These are phyloP conservation scores for Furcula furcula DNA, from an alignment of 2,888 invertebrate species.

Conservation along the genomic window DNA sequence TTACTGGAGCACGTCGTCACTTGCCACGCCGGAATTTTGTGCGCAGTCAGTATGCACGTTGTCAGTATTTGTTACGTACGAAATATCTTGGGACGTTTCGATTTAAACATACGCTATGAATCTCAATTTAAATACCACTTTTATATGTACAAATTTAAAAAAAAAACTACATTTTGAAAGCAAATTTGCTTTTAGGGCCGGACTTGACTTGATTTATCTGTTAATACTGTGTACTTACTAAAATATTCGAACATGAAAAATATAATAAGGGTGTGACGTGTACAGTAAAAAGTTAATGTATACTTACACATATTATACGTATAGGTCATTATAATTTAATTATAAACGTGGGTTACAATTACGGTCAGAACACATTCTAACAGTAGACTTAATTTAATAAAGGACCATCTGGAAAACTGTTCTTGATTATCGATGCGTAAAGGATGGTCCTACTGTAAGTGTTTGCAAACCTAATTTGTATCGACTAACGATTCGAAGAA, in stretches of 20 bases:
- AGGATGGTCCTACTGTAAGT: slow-evolving; percentile 29
- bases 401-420: slow-evolving; percentile 4
- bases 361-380: neutral
- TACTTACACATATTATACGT: too few species aligned
- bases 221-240: slow-evolving; percentile 1
- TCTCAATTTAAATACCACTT: slow-evolving; percentile 24
- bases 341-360: too few species aligned
- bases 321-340: too few species aligned
- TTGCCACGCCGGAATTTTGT: slow-evolving; percentile 36
- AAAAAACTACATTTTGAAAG: too few species aligned
- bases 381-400: neutral
- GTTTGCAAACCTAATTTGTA: slow-evolving; percentile 39
- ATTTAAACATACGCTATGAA: slow-evolving; percentile 14
- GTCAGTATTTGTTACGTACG: slow-evolving; percentile 32
- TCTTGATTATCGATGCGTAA: slow-evolving; percentile 10
- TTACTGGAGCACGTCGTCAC: slow-evolving; percentile 44
- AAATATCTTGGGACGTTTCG: slow-evolving; percentile 22
- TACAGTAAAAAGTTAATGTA: too few species aligned
- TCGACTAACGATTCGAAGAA: slow-evolving; percentile 36
- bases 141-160: too few species aligned
- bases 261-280: too few species aligned
- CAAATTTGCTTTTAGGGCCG: too few species aligned
- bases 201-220: too few species aligned
- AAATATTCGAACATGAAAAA: too few species aligned
- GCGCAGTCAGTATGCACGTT: slow-evolving; percentile 33